These are phyloP conservation scores for Chlorodrepanis virens DNA, from an alignment of 2,113 vertebrate genomes.

Conservation along the genomic window DNA sequence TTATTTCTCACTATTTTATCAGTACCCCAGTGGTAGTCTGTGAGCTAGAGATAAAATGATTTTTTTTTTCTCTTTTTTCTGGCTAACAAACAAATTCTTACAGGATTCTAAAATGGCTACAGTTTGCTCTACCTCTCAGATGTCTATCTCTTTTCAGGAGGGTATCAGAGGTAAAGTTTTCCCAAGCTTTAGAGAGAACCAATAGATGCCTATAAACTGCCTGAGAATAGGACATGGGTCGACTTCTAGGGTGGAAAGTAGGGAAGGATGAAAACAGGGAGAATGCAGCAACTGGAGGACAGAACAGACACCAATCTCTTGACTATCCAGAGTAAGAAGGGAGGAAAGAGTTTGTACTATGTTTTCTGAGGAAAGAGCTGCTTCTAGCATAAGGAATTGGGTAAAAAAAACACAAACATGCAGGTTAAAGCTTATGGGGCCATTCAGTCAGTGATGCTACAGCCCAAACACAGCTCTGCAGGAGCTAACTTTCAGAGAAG, in stretches of 20 bases:
- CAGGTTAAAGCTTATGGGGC: background rate
- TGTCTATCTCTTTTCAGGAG: background rate
- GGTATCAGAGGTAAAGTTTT: background rate
- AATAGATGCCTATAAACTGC: background rate
- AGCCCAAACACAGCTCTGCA: background rate
- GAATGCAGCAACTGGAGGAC: background rate
- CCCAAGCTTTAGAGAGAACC: background rate
- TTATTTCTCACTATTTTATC: conserved; percentile 21
- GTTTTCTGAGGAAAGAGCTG: background rate
- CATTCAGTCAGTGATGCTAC: background rate
- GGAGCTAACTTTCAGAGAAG: background rate
- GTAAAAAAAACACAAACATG: background rate
- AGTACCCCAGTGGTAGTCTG: background rate
- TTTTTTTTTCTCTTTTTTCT: background rate
- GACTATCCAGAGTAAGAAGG: background rate
- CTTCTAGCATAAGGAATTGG: background rate
- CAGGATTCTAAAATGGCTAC: background rate
- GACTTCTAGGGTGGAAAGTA: background rate
- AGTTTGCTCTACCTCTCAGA: background rate
- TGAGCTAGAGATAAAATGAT: background rate
- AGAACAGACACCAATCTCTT: background rate
- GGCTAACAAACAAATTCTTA: background rate
- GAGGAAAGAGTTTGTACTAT: background rate
- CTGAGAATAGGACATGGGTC: background rate
- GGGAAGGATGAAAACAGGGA: background rate